Evolutionary conservation across 2,888 invertebrate genomes (phyloP), one percentile per base, ranked within the genome.

Genomic region (Ophonus ardosiacus): DNA sequence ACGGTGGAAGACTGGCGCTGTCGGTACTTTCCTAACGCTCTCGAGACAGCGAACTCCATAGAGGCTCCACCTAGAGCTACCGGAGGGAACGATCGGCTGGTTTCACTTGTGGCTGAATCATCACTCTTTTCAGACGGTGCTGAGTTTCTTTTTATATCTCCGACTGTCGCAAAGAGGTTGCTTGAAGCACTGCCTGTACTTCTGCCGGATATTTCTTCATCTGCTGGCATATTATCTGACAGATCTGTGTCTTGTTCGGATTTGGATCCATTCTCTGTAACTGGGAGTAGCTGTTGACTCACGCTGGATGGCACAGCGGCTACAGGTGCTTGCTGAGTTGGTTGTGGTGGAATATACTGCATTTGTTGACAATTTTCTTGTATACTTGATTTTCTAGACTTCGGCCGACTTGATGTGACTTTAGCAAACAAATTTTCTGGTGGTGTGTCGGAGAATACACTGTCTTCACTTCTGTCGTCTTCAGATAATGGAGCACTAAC

Each of bases 41-140:
- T 92, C 0, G 96, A 96, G 0, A 96, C 97, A 0, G 96, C 96
- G 90, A 97, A 97, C 89, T 97, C 97, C 93, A 96, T 96, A 8
- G 96, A 95, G 15, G 95, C 94, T 18, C 95, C 94, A 86, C 94
- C 93, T 10, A 93, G 88, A 7, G 92, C 90, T n/a, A 93, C 93
- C n/a, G 93, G 92, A 3, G 93, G 93, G 61, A 93, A 90, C 8
- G 91, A 91, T 87, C 90, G 90, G 21, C 63, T 57, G 81, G 88
- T 93, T 84, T 93, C 93, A 0, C 92, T 92, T 87, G 92, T 92
- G 86, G 91, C 92, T 74, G 92, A 93, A 86, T 94, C 93, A 87
- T 92, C 93, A 18, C 93, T 92, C 89, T 95, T 95, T 87, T 95
- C 95, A 21, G 94, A 93, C 40, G 93, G 92, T 31, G 92, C 92